A percentile compares a stretch with the other conserved stretches of the same genome.
phyloP scores from a whole-genome alignment of 2,113 vertebrate genomes.

The Alethe castanea region DNA sequence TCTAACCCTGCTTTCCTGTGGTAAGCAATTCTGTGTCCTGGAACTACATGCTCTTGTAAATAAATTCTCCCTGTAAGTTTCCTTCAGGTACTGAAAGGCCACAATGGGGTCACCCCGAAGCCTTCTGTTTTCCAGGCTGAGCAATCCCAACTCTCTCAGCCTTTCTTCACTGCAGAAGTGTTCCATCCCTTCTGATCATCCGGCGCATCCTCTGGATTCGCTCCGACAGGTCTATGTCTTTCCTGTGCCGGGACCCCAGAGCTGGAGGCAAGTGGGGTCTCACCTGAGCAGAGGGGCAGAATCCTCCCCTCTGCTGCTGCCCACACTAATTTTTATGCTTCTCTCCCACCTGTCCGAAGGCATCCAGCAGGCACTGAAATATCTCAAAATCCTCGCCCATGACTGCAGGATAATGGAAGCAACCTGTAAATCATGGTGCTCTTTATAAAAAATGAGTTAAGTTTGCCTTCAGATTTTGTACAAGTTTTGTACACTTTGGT shows the following conservation, averaged over 20 bases:
- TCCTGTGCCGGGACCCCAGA: background rate
- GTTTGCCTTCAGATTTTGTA: background rate
- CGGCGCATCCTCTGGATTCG: background rate
- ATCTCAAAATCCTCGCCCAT: fast-evolving
- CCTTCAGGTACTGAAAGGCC: background rate
- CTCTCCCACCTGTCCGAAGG: background rate
- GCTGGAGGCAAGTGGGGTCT: background rate
- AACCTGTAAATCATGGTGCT: fast-evolving
- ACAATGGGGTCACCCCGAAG: background rate
- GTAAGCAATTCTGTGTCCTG: background rate
- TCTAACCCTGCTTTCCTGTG: background rate
- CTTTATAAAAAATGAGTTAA: fast-evolving
- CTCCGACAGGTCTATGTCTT: fast-evolving
- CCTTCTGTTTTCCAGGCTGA: background rate
- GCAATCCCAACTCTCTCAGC: background rate
- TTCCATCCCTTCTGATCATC: background rate
- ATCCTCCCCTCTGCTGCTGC: background rate
- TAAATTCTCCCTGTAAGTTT: background rate
- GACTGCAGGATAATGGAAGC: fast-evolving
- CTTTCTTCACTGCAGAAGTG: fast-evolving
- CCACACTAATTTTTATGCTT: background rate
- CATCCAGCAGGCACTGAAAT: too few relatives aligned
- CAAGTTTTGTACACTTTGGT: too few relatives aligned
- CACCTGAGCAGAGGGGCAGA: background rate
- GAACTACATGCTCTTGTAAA: background rate